Percentiles rank a stretch among this genome's conserved stretches.
phyloP scores from a whole-genome alignment of 2,888 invertebrate species.

The Aleiodes leptofemur region DNA sequence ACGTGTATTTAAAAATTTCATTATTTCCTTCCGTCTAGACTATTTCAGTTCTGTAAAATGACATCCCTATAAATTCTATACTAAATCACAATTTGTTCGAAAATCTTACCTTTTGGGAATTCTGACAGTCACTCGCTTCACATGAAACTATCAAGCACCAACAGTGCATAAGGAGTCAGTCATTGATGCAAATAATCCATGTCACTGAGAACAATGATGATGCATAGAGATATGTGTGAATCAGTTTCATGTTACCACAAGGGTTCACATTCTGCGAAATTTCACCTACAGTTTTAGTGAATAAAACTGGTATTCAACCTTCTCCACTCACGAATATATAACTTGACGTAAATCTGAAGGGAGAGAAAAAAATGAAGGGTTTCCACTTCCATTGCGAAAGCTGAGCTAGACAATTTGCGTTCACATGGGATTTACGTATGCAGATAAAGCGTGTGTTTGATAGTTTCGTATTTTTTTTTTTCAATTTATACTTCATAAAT shows the following conservation, averaged over 20 bases:
- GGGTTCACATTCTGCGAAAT: constrained; percentile 8
- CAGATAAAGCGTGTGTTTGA: neutral
- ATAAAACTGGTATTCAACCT: constrained; percentile 42
- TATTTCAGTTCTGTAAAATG: neutral
- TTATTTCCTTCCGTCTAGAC: neutral
- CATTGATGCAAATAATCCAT: constrained; percentile 47
- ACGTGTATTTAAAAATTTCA: no score
- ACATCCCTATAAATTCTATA: neutral
- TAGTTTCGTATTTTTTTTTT: neutral
- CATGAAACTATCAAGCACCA: constrained; percentile 11
- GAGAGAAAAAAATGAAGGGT: constrained; percentile 23
- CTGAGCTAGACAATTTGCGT: constrained; percentile 57
- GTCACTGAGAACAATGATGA: constrained; percentile 53
- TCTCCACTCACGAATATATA: constrained; percentile 51
- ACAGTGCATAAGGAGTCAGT: constrained; percentile 17
- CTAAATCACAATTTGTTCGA: neutral
- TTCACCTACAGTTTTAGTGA: constrained; percentile 39
- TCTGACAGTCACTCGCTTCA: constrained; percentile 2
- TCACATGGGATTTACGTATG: constrained; percentile 38
- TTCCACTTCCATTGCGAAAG: constrained; percentile 27
- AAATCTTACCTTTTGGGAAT: neutral
- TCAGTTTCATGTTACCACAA: constrained; percentile 46
- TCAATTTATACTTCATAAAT: neutral
- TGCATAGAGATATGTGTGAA: constrained; percentile 43
- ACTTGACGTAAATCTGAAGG: constrained; percentile 55